A percentile compares a stretch with the other conserved stretches of the same genome.
Conservation (phyloP, 2,113 vertebrate species). For the Gasterosteus aculeatus region DNA sequence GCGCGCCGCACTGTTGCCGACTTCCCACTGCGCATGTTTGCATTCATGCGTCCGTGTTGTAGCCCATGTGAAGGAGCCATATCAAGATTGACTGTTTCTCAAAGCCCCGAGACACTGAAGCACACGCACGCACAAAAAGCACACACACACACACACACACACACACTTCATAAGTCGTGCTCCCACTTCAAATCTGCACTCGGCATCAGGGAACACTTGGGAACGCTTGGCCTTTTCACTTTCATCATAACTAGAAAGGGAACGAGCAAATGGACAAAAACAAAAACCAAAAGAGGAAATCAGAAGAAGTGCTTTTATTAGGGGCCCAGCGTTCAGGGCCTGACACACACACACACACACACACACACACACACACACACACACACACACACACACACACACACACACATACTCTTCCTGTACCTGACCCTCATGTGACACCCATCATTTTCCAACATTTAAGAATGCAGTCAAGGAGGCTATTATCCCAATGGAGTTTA, state of each 20-base stretch:
- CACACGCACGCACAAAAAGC: constrained; percentile 17
- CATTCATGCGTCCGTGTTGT: constrained; percentile 24
- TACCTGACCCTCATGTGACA: constrained; percentile 88
- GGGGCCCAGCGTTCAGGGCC: constrained; percentile 58
- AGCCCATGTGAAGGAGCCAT: constrained; percentile 35
- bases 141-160: constrained; percentile 44
- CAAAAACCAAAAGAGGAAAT: constrained; percentile 63
- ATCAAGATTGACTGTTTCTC: constrained; percentile 50
- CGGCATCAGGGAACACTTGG: constrained; percentile 73
- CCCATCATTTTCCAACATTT: constrained; percentile 83
- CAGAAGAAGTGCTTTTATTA: constrained; percentile 76
- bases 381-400: background rate
- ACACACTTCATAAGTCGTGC: constrained; percentile 59
- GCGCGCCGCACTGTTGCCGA: constrained; percentile 1
- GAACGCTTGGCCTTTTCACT: constrained; percentile 66
- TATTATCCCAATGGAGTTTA: constrained; percentile 80
- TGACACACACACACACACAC: constrained; percentile 29
- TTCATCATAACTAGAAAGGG: constrained; percentile 74
- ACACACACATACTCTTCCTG: constrained; percentile 78
- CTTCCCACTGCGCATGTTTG: constrained; percentile 43
- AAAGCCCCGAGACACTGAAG: constrained; percentile 30
- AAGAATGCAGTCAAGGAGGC: constrained; percentile 84
- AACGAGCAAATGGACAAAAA: constrained; percentile 66
- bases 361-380: background rate
- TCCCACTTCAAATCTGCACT: constrained; percentile 64